Evolutionary conservation across 2,888 invertebrate species (phyloP), one percentile per base, ranked within the genome.

Genomic region (Drosophila suboccidentalis): DNA sequence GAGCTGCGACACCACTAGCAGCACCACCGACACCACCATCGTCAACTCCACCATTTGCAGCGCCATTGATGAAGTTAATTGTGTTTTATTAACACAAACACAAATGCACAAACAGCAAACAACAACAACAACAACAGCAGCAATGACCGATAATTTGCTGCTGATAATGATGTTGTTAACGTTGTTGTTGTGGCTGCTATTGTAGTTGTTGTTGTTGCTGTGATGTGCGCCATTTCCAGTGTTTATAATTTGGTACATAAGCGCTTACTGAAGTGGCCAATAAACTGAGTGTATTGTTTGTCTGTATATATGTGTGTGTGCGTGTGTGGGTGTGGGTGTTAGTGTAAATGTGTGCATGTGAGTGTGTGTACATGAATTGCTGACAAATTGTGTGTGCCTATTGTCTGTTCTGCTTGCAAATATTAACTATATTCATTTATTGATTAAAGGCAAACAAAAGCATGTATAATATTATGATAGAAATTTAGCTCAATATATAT

Each of bases 41-140:
- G 39, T 9, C 43, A 41, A 67, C 58, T 44, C 22, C 60, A 17
- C 22, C 60, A 39, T 66, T 66, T 64, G 71, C 70, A 70, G 69
- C 72, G 80, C 89, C 90, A 91, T 91, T 91, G 90, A 91, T 90
- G 83, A 82, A 91, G 90, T 91, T 91, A 91, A 91, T 91, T 91
- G 91, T 91, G 92, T 91, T 91, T 91, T 91, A 91, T 91, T 91
- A 91, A 91, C 91, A 87, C 91, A 91, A 90, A 91, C 91, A 90
- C 90, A 89, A 83, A 76, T 87, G 83, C 87, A 69, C 88, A 85
- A 87, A 89, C 86, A 84, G 70, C 67, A 71, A 47, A 50, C 50
- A 65, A 43, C 51, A 65, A 50, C 43, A 47, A 47, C 49, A 65
- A 41, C 54, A 51, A 61, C 65, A 67, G 26, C 70, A 65, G 89